Conservation (phyloP, 1,140 invertebrate genomes). For the Bombyx mori region ASM3026992v2 NC_085127.1:10392501-10393000, state of each 20-base stretch:
- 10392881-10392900: too few relatives aligned
- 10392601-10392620: constrained; percentile 34
- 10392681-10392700: constrained; percentile 13
- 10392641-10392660: constrained; percentile 43
- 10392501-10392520: too few relatives aligned
- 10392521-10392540: too few relatives aligned
- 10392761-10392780: not conserved
- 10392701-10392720: constrained; percentile 18
- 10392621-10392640: constrained; percentile 39
- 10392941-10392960: constrained; percentile 23
- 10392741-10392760: not conserved
- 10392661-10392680: constrained; percentile 35
- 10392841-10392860: not conserved
- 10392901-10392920: constrained; percentile 15
- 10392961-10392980: constrained; percentile 13
- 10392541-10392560: too few relatives aligned
- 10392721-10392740: constrained; percentile 1
- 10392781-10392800: not conserved
- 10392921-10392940: constrained; percentile 17
- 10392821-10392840: not conserved
- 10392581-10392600: too few relatives aligned
- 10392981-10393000: constrained; percentile 22
- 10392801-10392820: not conserved
- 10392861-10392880: not conserved
- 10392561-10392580: too few relatives aligned